Evolutionary conservation across 2,888 invertebrate genomes (phyloP), one percentile per base, ranked within the genome.

Genomic region (Drepana falcataria): DNA sequence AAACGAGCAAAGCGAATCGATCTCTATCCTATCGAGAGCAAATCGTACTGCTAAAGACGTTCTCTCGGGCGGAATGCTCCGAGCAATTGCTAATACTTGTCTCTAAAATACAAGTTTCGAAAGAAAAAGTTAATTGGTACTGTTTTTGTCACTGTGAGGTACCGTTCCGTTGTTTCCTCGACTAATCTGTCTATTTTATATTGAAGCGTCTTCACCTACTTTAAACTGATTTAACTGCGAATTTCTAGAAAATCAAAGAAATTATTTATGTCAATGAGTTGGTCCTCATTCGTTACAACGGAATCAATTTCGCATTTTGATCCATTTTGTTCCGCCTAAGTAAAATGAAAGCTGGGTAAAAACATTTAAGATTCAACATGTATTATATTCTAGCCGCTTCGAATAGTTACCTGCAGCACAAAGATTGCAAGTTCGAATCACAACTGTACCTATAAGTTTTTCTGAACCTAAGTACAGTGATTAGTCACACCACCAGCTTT

Each of bases 21-120:
- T 88, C 82, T 85, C 81, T 73, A 80, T 85, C 85, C 83, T 77
- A 83, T 85, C 85, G 81, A 81, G 87, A 87, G 84, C 84, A 87
- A 87, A 89, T 88, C 87, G 83, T 74, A 83, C 82, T 79, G 75
- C 82, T 85, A 83, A 85, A 87, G 86, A 88, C 81, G 85, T 81
- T 83, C 81, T 76, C 76, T 80, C 78, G 77, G 75, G 75, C 74
- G 82, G 77, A 85, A 83, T 80, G 78, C 81, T 80, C 70, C 71
- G 66, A 75, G 77, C 83, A 76, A 87, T 88, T 82, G 82, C 81
- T 85, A 83, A 82, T 82, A 83, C 81, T 85, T 75, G 77, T 67
- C 79, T 77, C 77, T 79, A 73, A 79, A 51, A 33, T 51, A 51
- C 51, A 51, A 84, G 74, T 81, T 82, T 69, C 66, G 69, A 77